A percentile compares a stretch with the other conserved stretches of the same genome.
Evolutionary conservation across 2,113 vertebrate species (phyloP).

Genomic region (Pomatorhinus ruficollis): DNA sequence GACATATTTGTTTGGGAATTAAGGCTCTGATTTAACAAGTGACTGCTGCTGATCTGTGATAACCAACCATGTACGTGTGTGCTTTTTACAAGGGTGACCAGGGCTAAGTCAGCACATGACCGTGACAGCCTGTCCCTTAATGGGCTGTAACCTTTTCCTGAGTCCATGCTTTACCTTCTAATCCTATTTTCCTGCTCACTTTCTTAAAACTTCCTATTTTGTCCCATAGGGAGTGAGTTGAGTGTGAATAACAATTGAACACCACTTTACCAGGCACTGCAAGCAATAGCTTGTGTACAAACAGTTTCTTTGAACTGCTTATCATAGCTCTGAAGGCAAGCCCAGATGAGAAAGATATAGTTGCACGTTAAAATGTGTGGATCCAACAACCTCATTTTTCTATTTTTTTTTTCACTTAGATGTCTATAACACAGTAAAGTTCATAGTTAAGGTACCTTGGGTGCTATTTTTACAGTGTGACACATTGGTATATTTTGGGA

Average conservation of each 20-base stretch:
- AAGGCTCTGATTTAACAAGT: conserved; percentile 8
- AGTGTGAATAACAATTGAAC: not conserved
- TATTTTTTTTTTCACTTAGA: not conserved
- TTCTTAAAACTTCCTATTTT: not conserved
- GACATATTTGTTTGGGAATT: conserved; percentile 29
- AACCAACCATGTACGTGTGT: not conserved
- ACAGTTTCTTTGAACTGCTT: not conserved
- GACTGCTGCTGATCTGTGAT: conserved; percentile 19
- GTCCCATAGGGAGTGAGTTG: not conserved
- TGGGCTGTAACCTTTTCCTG: not conserved
- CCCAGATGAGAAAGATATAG: not conserved
- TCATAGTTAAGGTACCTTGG: not conserved
- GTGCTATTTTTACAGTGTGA: not conserved
- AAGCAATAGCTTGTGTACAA: not conserved
- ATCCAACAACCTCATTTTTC: not conserved
- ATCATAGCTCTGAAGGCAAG: not conserved
- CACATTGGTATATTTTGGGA: not conserved
- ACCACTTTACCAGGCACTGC: not conserved
- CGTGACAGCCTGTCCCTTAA: not conserved
- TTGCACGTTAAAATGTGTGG: not conserved
- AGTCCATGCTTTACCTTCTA: not conserved
- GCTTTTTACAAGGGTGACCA: not conserved
- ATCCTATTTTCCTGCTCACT: conserved; percentile 22
- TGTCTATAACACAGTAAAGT: not conserved
- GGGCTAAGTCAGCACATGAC: not conserved